Conservation (phyloP, 2,113 vertebrate species). For the Acinonyx jubatus region DNA sequence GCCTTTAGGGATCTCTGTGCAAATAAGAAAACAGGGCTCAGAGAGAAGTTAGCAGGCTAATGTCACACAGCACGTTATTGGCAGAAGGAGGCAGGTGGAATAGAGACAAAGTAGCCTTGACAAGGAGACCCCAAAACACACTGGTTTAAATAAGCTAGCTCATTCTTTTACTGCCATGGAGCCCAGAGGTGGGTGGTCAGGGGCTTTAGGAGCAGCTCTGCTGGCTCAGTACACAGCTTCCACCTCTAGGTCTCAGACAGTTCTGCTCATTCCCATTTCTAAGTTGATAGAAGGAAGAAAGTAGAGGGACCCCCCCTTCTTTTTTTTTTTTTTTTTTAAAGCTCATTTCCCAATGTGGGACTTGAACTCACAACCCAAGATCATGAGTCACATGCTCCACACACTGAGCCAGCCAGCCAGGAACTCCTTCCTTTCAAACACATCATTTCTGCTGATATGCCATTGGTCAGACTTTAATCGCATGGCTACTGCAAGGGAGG, state of each 20-base stretch:
- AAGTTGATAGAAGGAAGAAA: neutral
- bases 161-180: neutral
- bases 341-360: neutral
- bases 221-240: neutral
- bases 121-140: neutral
- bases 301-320: neutral
- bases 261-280: neutral
- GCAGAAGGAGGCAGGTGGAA: neutral
- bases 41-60: neutral
- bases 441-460: neutral
- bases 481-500: neutral
- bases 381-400: neutral
- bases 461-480: neutral
- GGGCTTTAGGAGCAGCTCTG: neutral
- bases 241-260: neutral
- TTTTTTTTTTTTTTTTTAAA: neutral
- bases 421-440: neutral
- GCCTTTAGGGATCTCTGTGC: neutral
- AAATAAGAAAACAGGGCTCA: neutral
- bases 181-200: neutral
- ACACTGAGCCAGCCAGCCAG: neutral
- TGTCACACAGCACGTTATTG: neutral
- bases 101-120: neutral
- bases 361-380: neutral
- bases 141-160: neutral